A percentile compares a stretch with the other conserved stretches of the same genome.
Conservation (phyloP, 2,113 vertebrate genomes). For the Paraplagusia blochii region DNA sequence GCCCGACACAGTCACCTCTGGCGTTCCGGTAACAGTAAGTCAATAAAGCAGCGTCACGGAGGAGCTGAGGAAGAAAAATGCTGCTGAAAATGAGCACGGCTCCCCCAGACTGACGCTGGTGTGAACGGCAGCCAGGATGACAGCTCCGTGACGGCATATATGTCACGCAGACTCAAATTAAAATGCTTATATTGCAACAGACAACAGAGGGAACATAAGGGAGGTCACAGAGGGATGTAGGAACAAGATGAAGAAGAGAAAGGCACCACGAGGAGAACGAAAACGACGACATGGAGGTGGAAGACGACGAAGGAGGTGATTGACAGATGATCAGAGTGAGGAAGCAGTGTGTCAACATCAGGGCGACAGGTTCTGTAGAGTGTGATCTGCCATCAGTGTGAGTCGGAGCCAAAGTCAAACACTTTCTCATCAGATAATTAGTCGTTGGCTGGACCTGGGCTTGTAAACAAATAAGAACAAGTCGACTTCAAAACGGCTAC, state of each 20-base stretch:
- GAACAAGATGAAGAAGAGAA: rapidly evolving
- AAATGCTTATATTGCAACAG: not conserved
- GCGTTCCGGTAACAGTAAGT: slow-evolving; percentile 28
- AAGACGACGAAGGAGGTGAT: not conserved
- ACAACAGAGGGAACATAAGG: no score
- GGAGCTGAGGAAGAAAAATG: slow-evolving; percentile 10
- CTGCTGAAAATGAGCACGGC: slow-evolving; percentile 37
- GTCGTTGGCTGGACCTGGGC: not conserved
- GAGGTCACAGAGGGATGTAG: not conserved
- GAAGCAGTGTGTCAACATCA: not conserved
- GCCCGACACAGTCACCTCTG: slow-evolving; percentile 31
- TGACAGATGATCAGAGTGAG: slow-evolving; percentile 1
- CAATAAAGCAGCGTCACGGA: slow-evolving; percentile 26
- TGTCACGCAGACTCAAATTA: no score
- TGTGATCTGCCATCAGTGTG: slow-evolving; percentile 11
- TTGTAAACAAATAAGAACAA: no score
- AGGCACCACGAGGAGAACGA: not conserved
- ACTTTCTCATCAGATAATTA: not conserved
- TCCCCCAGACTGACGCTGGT: not conserved
- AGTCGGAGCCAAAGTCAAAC: not conserved
- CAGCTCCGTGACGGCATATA: no score
- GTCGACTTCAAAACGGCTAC: no score
- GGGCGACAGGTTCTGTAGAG: not conserved
- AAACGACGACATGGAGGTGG: not conserved
- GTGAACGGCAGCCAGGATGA: no score